A percentile compares a stretch with the other conserved stretches of the same genome.
Evolutionary conservation across 2,113 vertebrate genomes (phyloP).

Genomic region (Leiothrix lutea): DNA sequence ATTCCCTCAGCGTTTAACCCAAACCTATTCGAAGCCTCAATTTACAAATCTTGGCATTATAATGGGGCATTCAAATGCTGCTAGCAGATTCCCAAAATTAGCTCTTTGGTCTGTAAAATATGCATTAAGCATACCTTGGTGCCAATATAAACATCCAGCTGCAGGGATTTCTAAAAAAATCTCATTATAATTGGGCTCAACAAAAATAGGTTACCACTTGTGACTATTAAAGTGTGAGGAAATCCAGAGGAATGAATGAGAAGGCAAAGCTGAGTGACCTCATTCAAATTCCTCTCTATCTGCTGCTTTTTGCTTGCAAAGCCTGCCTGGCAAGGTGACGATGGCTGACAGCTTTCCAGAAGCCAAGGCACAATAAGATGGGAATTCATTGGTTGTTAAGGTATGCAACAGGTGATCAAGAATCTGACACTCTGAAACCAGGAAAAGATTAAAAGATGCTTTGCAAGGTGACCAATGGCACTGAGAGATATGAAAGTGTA

Average conservation of each 20-base stretch:
- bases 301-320: neutral
- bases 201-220: neutral
- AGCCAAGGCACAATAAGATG: neutral
- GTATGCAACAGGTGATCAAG: neutral
- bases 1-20: neutral
- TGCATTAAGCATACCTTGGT: neutral
- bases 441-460: neutral
- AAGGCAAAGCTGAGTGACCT: neutral
- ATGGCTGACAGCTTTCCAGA: neutral
- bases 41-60: conserved; percentile 11
- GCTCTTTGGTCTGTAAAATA: neutral
- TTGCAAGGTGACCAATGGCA: neutral
- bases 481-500: neutral
- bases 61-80: conserved; percentile 4
- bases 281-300: neutral
- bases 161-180: conserved; percentile 17
- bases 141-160: conserved; percentile 23
- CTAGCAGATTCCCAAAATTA: neutral
- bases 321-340: neutral
- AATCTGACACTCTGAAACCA: neutral
- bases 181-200: neutral
- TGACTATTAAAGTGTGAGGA: neutral
- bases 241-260: conserved; percentile 5
- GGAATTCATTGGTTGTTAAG: neutral
- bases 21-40: neutral